Conservation (phyloP, 1,140 invertebrate species). For the Trypoxylus dichotomus region DNA sequence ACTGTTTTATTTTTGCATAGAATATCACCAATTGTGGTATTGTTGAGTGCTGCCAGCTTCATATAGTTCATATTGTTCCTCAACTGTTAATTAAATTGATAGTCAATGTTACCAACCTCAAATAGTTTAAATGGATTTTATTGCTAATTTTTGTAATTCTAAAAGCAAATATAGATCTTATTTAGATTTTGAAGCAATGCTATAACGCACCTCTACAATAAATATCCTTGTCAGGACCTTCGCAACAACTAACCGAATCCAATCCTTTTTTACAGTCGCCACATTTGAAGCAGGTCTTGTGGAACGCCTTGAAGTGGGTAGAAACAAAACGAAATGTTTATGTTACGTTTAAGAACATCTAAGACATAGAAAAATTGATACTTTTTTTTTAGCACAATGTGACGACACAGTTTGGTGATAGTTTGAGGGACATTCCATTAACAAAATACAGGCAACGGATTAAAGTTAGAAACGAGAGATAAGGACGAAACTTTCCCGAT, state of each 20-base stretch:
- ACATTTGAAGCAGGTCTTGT: slow-evolving; percentile 95
- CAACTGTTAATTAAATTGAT: too few relatives aligned
- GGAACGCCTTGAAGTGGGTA: slow-evolving; percentile 68
- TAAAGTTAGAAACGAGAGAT: background rate
- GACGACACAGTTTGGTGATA: background rate
- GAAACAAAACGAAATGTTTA: background rate
- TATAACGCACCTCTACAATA: slow-evolving; percentile 89
- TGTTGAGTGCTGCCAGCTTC: too few relatives aligned
- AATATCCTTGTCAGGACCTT: slow-evolving; percentile 94
- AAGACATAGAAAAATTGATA: background rate
- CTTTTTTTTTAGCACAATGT: background rate
- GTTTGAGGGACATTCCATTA: background rate
- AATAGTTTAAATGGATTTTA: too few relatives aligned
- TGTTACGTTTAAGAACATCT: too few relatives aligned
- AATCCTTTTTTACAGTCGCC: slow-evolving; percentile 90
- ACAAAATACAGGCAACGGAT: background rate
- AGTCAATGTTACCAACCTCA: too few relatives aligned
- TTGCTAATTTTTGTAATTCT: too few relatives aligned
- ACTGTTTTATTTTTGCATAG: too few relatives aligned
- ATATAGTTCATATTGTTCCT: too few relatives aligned
- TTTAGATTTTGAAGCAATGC: background rate
- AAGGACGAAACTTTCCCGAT: background rate
- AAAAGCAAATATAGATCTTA: too few relatives aligned
- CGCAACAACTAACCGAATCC: slow-evolving; percentile 94
- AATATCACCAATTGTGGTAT: too few relatives aligned